phyloP scores from a whole-genome alignment of 1,140 invertebrate species.

The Cardiocondyla obscurior region DNA sequence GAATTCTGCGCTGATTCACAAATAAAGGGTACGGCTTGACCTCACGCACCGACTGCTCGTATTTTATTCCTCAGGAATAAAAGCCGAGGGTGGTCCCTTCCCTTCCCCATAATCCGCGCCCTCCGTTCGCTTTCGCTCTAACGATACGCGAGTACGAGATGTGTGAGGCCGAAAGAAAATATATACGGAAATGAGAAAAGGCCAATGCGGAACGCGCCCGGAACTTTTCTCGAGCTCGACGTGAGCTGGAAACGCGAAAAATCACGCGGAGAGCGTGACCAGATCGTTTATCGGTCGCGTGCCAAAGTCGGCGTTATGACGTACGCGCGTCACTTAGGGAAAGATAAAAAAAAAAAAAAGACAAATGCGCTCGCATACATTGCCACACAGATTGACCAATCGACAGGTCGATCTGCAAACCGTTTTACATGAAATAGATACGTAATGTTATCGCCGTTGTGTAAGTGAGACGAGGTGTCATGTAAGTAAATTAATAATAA shows the following conservation, averaged over 20 bases:
- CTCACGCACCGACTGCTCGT: conserved; percentile 35
- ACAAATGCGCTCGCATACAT: conserved; percentile 31
- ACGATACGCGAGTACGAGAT: conserved; percentile 1
- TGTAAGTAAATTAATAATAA: conserved; percentile 53
- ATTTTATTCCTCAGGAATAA: conserved; percentile 55
- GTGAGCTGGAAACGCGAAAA: conserved; percentile 11
- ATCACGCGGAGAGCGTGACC: conserved; percentile 3
- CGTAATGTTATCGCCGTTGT: conserved; percentile 56
- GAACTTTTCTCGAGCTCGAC: conserved; percentile 10
- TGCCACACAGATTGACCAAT: conserved; percentile 51
- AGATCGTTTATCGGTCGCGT: not conserved
- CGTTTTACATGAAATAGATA: conserved; percentile 60
- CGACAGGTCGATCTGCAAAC: conserved; percentile 60
- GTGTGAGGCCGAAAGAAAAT: not conserved
- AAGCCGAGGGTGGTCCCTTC: conserved; percentile 18
- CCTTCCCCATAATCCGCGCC: not conserved
- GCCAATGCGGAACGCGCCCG: not conserved
- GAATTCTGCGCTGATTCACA: conserved; percentile 41
- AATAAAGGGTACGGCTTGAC: conserved; percentile 37
- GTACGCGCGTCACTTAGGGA: not conserved
- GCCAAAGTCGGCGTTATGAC: conserved; percentile 5
- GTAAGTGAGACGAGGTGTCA: not conserved
- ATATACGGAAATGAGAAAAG: conserved; percentile 19
- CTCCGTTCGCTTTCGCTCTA: conserved; percentile 34
- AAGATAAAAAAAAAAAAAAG: not conserved